These are phyloP conservation scores for Agrochola circellaris DNA, from an alignment of 2,888 invertebrate genomes.

Conservation along the genomic window DNA sequence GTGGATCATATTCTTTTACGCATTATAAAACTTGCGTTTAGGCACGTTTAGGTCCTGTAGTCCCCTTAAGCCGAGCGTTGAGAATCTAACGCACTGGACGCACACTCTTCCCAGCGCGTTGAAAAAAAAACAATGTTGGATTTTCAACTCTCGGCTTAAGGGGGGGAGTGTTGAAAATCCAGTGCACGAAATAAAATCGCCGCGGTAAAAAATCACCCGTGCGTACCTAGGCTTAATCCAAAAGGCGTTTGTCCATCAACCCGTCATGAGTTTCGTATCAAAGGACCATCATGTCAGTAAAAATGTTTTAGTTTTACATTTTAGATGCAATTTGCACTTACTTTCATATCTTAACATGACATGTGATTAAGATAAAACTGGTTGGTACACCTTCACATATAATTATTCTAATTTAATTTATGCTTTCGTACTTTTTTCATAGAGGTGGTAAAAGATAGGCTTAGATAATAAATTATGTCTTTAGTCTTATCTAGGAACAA, in stretches of 20 bases:
- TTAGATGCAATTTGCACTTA: background rate
- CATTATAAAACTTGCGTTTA: too few species aligned
- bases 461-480: slow-evolving; percentile 11
- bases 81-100: too few species aligned
- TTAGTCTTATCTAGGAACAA: slow-evolving; percentile 36
- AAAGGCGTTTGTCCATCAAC: background rate
- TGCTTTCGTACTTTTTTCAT: background rate
- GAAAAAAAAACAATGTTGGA: too few species aligned
- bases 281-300: background rate
- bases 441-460: slow-evolving; percentile 7
- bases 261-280: background rate
- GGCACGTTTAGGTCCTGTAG: too few species aligned
- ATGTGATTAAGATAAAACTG: background rate
- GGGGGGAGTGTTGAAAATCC: too few species aligned
- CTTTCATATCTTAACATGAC: slow-evolving; percentile 3
- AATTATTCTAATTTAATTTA: slow-evolving; percentile 12
- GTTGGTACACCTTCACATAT: background rate
- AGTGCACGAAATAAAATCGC: too few species aligned
- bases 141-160: too few species aligned
- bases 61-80: too few species aligned
- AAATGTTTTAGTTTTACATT: background rate
- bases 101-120: too few species aligned
- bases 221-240: too few species aligned
- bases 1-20: too few species aligned
- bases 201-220: too few species aligned